These are phyloP conservation scores for Corythornis cristatus DNA, from an alignment of 2,113 vertebrate genomes.

Conservation along the genomic window DNA sequence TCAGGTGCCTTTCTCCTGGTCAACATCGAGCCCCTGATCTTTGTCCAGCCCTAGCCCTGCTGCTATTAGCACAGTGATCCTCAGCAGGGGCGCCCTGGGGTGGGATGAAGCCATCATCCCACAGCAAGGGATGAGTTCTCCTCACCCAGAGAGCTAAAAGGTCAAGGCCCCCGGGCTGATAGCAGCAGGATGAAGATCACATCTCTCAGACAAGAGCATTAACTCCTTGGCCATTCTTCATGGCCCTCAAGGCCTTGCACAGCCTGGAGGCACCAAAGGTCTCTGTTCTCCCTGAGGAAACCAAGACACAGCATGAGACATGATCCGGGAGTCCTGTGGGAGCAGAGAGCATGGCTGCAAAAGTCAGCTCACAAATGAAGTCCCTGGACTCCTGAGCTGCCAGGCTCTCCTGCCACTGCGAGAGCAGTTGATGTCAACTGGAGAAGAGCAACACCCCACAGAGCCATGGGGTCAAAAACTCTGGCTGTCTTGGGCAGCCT, in stretches of 20 bases:
- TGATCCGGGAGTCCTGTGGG: neutral
- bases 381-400: fast-evolving
- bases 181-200: neutral
- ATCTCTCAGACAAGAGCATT: neutral
- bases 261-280: neutral
- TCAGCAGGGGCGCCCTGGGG: neutral
- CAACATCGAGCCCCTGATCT: neutral
- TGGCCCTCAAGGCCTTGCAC: neutral
- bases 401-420: fast-evolving
- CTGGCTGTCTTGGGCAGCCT: neutral
- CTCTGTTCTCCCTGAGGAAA: neutral
- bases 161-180: neutral
- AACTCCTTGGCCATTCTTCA: neutral
- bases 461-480: neutral
- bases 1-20: neutral
- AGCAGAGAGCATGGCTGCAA: fast-evolving
- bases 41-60: neutral
- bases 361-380: neutral
- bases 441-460: neutral
- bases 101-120: neutral
- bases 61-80: neutral
- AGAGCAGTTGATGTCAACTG: neutral
- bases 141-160: neutral
- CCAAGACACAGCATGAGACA: neutral
- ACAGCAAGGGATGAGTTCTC: neutral